Evolutionary conservation across 2,113 vertebrate species (phyloP).

Genomic region (Sander lucioperca): DNA sequence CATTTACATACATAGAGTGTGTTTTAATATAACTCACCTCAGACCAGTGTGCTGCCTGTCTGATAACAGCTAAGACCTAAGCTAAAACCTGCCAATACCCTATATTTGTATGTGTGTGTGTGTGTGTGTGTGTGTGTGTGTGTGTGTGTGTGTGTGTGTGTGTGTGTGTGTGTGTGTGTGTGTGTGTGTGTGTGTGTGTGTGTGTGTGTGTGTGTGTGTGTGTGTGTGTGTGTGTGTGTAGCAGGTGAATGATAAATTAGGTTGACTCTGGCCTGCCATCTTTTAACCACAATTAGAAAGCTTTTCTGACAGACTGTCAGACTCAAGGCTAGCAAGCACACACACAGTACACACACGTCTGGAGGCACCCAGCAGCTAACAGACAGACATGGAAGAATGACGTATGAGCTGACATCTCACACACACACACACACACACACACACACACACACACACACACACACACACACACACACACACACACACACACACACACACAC

Average conservation of each 20-base stretch:
- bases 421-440: conserved; percentile 29
- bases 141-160: conserved; percentile 3
- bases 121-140: background rate
- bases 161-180: conserved; percentile 18
- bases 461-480: conserved; percentile 41
- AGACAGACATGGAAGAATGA: conserved; percentile 51
- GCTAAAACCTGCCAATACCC: conserved; percentile 61
- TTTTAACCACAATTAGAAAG: conserved; percentile 83
- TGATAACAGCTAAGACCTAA: conserved; percentile 59
- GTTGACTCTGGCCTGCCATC: conserved; percentile 73
- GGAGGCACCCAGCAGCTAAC: conserved; percentile 53
- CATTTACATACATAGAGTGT: conserved; percentile 58
- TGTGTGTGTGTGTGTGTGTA: conserved; percentile 20
- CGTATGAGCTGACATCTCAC: conserved; percentile 48
- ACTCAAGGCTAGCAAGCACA: conserved; percentile 52
- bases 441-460: conserved; percentile 33
- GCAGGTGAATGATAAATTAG: conserved; percentile 70
- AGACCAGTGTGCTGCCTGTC: conserved; percentile 48
- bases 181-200: conserved; percentile 28
- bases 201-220: conserved; percentile 27
- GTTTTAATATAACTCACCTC: conserved; percentile 40
- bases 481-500: conserved; percentile 35
- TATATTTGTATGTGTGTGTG: conserved; percentile 19
- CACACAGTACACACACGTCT: conserved; percentile 32
- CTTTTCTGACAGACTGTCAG: conserved; percentile 76